phyloP scores from a whole-genome alignment of 2,797 vertebrate species.

The Tachyglossus aculeatus region DNA sequence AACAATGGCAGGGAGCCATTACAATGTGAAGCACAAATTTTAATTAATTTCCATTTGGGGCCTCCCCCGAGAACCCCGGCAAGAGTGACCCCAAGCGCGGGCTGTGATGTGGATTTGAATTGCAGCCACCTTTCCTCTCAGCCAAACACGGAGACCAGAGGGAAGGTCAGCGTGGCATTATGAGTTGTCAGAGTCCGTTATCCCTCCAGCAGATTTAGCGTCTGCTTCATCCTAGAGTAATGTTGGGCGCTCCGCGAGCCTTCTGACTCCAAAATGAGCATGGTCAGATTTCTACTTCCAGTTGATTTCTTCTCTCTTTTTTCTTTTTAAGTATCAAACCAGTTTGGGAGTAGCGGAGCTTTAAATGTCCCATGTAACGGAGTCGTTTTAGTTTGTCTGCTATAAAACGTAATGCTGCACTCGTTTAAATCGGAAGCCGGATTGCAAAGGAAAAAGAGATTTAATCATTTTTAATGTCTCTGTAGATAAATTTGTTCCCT shows the following conservation, averaged over 20 bases:
- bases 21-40: slow-evolving; percentile 89
- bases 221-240: slow-evolving; percentile 56
- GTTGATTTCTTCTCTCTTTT: slow-evolving; percentile 75
- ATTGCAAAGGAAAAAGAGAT: slow-evolving; percentile 65
- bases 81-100: slow-evolving; percentile 81
- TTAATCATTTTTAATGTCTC: slow-evolving; percentile 79
- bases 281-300: slow-evolving; percentile 64
- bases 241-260: slow-evolving; percentile 64
- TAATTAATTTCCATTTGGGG: slow-evolving; percentile 99
- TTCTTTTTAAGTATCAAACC: slow-evolving; percentile 67
- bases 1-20: slow-evolving; percentile 91
- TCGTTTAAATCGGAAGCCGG: slow-evolving; percentile 73
- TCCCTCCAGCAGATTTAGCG: slow-evolving; percentile 73
- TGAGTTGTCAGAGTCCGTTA: slow-evolving; percentile 76
- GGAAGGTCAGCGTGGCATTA: slow-evolving; percentile 74
- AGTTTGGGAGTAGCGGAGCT: slow-evolving; percentile 69
- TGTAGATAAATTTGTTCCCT: slow-evolving; percentile 74
- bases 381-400: slow-evolving; percentile 78
- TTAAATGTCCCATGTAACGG: slow-evolving; percentile 67
- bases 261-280: slow-evolving; percentile 66
- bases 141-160: slow-evolving; percentile 76
- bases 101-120: slow-evolving; percentile 81
- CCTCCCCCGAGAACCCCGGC: slow-evolving; percentile 82
- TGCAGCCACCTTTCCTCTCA: slow-evolving; percentile 78
- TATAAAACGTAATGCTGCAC: slow-evolving; percentile 66